phyloP scores from a whole-genome alignment of 2,888 invertebrate genomes.

The Danaus chrysippus region DNA sequence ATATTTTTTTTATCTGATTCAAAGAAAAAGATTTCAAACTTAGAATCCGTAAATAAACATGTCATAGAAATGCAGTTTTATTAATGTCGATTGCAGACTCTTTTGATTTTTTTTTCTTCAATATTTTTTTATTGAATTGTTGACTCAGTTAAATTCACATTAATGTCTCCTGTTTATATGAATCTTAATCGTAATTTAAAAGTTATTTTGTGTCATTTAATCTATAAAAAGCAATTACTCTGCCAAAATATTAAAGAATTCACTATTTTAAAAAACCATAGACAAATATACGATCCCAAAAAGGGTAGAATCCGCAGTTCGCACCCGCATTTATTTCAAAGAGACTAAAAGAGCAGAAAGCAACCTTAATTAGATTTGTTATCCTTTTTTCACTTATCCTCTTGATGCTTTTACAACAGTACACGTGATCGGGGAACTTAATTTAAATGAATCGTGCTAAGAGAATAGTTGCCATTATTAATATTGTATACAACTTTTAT shows the following conservation, averaged over 20 bases:
- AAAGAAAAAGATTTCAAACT: background rate
- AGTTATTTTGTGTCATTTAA: too few species aligned
- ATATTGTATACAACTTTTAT: too few species aligned
- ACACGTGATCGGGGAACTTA: constrained; percentile 46
- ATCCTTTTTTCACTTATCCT: constrained; percentile 36
- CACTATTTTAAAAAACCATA: background rate
- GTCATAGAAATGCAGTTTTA: constrained; percentile 13
- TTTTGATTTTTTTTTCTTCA: background rate
- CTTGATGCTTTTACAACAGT: constrained; percentile 45
- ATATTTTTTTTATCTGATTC: background rate
- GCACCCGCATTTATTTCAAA: constrained; percentile 28
- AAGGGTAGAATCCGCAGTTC: constrained; percentile 17
- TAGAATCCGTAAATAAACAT: background rate
- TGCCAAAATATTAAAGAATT: too few species aligned
- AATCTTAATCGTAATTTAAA: too few species aligned
- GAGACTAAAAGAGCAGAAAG: constrained; percentile 36
- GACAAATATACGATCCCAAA: constrained; percentile 9
- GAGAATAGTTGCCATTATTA: background rate
- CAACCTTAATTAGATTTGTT: constrained; percentile 52
- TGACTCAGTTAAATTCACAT: too few species aligned
- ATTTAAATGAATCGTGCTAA: constrained; percentile 35
- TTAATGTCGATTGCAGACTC: constrained; percentile 17
- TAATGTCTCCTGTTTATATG: too few species aligned
- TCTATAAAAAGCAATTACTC: too few species aligned
- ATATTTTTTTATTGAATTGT: background rate